phyloP scores from a whole-genome alignment of 2,888 invertebrate species.

The Steinernema carpocapsae region DNA sequence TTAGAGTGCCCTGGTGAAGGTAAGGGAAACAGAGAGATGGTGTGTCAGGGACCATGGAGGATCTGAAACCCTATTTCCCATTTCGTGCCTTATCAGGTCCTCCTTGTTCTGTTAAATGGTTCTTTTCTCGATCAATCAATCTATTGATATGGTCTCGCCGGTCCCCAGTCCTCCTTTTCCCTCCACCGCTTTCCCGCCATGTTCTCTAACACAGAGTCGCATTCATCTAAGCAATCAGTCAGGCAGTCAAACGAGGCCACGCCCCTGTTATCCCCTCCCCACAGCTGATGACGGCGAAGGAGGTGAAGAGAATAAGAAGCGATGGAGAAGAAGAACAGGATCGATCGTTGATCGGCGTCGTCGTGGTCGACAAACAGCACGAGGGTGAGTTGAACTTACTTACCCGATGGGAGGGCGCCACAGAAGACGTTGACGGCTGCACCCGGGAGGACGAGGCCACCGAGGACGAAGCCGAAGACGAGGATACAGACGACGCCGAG shows the following conservation, averaged over 20 bases:
- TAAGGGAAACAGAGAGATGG: no score
- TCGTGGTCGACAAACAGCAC: constrained; percentile 18
- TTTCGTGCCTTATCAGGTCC: no score
- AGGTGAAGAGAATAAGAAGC: neutral
- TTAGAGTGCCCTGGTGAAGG: no score
- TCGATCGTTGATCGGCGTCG: constrained; percentile 31
- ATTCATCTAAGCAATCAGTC: neutral
- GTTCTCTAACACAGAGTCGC: constrained; percentile 24
- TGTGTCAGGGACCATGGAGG: no score
- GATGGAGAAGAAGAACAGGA: neutral
- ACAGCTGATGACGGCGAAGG: constrained; percentile 13
- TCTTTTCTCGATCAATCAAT: no score
- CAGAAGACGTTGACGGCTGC: neutral
- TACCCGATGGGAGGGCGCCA: constrained; percentile 14
- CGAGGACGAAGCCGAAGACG: neutral
- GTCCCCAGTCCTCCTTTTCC: neutral
- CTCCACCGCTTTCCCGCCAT: constrained; percentile 24
- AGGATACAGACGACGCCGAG: neutral
- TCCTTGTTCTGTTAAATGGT: no score
- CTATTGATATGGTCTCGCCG: no score
- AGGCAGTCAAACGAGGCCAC: neutral
- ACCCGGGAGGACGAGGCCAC: neutral
- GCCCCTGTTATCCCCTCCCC: constrained; percentile 9
- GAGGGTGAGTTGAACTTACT: constrained; percentile 4
- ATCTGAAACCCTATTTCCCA: no score